These are phyloP conservation scores for Lophotis ruficrista DNA, from an alignment of 2,113 vertebrate species.

Conservation along the genomic window DNA sequence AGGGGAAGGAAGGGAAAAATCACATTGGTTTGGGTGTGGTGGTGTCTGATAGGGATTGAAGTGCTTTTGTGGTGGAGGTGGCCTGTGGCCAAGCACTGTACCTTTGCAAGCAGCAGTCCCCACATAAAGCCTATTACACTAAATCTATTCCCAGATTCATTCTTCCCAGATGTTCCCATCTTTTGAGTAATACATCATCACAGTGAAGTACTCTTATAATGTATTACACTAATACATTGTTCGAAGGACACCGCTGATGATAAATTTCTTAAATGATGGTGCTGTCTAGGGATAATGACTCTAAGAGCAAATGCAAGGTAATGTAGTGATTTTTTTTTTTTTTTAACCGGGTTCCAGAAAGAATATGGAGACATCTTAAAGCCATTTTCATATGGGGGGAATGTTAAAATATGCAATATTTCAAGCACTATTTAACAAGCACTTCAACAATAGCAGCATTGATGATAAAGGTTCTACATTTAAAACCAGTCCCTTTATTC, in stretches of 20 bases:
- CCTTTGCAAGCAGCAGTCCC: neutral
- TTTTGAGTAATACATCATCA: conserved; percentile 71
- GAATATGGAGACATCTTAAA: conserved; percentile 65
- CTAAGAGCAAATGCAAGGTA: conserved; percentile 78
- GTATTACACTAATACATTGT: conserved; percentile 77
- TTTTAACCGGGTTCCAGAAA: conserved; percentile 49
- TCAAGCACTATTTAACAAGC: conserved; percentile 59
- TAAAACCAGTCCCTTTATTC: conserved; percentile 31
- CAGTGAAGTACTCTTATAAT: conserved; percentile 72
- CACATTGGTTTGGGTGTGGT: neutral
- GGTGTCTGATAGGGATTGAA: neutral
- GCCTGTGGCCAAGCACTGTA: neutral
- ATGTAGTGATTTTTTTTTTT: conserved; percentile 62
- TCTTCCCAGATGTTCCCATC: conserved; percentile 72
- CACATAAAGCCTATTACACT: conserved; percentile 52
- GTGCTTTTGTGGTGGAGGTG: neutral
- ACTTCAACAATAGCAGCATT: conserved; percentile 52
- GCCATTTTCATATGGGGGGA: conserved; percentile 53
- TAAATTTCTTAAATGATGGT: conserved; percentile 81
- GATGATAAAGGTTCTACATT: conserved; percentile 55
- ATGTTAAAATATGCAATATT: conserved; percentile 63
- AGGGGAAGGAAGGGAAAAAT: neutral
- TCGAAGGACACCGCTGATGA: conserved; percentile 76
- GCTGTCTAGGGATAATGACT: conserved; percentile 79
- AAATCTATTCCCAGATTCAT: conserved; percentile 67